Base-by-base conservation (phyloP, 2,888 invertebrate species). In the Drosophila vallismaia region DNA sequence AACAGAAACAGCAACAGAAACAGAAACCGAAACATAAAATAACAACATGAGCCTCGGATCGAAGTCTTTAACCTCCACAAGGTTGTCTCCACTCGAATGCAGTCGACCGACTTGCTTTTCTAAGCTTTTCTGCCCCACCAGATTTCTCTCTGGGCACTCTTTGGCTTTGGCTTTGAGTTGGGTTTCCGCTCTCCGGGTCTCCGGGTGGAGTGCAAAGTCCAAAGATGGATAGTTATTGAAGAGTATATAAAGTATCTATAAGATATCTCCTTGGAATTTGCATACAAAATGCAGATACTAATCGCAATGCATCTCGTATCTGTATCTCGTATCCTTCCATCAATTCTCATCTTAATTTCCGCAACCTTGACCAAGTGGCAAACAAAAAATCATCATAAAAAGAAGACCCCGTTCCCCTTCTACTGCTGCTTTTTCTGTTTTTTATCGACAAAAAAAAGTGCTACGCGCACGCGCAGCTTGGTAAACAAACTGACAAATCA, bases 11-110 rank as follows among this genome's bases (percentile, higher is more conserved):
- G n/a, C 5, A 19, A 19, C 14, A 26, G 8, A 28, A 8, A 19
- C 33, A 28, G 8, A 46, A 14, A 14, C 40, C n/a, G 14, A 12
- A 40, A 42, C 8, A 3, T 19, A 8, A 14, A 3, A 44, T n/a
- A 59, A 42, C 14, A 33, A 33, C 42, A 46, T 26, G 44, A 52
- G 33, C 63, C 51, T 36, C 63, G 63, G 63, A 40, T 36, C 10
- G 48, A 62, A 71, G 75, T 76, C 75, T 76, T 73, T 76, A 75
- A 75, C 75, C 75, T 76, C 62, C 57, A 66, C 73, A 76, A 75
- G 75, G 75, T 70, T 75, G 64, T 58, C 54, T 52, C 48, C 36
- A 38, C 26, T 40, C 58, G 58, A 57, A 38, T 63, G 63, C 63
- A 60, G 40, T 10, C 44, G 42, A 12, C 46, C 45, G 52, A 63